A percentile compares a stretch with the other conserved stretches of the same genome.
Conservation (phyloP, 2,888 invertebrate species). For the Torymus tubicola region DNA sequence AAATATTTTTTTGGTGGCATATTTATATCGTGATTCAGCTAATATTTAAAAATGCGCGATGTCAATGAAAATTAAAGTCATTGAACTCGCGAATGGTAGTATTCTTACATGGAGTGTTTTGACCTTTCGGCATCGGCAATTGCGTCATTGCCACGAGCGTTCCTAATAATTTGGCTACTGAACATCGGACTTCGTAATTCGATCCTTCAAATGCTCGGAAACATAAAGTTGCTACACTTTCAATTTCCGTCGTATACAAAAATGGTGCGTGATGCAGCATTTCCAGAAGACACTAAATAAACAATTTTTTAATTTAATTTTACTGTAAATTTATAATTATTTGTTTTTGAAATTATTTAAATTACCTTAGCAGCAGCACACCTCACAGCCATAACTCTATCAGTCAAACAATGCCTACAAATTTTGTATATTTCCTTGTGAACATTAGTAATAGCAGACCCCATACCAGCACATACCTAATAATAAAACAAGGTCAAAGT, state of each 20-base stretch:
- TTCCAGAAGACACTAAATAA: slow-evolving; percentile 89
- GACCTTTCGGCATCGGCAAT: slow-evolving; percentile 79
- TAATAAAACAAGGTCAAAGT: slow-evolving; percentile 39
- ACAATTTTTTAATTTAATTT: slow-evolving; percentile 15
- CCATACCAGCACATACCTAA: slow-evolving; percentile 94
- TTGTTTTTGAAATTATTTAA: neutral
- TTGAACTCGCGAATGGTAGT: neutral
- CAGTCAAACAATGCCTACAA: slow-evolving; percentile 90
- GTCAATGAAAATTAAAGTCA: neutral
- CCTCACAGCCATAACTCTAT: slow-evolving; percentile 94
- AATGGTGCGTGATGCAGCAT: slow-evolving; percentile 92
- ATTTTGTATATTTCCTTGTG: slow-evolving; percentile 95
- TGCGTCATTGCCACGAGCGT: slow-evolving; percentile 91
- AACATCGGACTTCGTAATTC: slow-evolving; percentile 93
- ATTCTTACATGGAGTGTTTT: slow-evolving; percentile 75
- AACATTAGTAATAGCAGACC: slow-evolving; percentile 90
- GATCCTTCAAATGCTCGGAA: slow-evolving; percentile 94
- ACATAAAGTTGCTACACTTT: slow-evolving; percentile 93
- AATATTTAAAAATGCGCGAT: neutral
- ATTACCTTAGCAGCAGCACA: slow-evolving; percentile 90
- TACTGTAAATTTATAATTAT: slow-evolving; percentile 1
- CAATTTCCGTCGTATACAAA: slow-evolving; percentile 91
- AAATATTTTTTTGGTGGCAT: neutral
- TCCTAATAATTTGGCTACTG: slow-evolving; percentile 94
- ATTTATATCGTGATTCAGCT: neutral